A percentile compares a stretch with the other conserved stretches of the same genome.
Conservation (phyloP, 2,113 vertebrate species). For the Heterocephalus glaber region DNA sequence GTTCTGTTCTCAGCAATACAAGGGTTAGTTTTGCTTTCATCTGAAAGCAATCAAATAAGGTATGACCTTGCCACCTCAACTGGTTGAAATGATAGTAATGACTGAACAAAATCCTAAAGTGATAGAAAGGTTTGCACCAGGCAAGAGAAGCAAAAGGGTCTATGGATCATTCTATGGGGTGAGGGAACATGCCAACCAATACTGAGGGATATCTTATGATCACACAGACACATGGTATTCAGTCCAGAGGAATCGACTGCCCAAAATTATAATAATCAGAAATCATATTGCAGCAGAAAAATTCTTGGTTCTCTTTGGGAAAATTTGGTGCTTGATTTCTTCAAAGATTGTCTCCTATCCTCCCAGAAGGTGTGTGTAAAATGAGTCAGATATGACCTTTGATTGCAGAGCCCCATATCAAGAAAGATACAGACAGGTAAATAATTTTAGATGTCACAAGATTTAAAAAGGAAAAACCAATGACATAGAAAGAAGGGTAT, state of each 20-base stretch:
- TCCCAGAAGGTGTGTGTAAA: background rate
- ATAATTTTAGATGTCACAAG: background rate
- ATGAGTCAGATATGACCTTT: background rate
- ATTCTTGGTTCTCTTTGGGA: background rate
- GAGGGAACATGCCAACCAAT: background rate
- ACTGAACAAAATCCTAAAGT: background rate
- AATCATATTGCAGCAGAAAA: background rate
- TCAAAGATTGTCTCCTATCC: no score
- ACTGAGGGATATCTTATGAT: no score
- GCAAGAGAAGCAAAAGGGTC: background rate
- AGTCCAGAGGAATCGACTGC: background rate
- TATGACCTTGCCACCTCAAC: background rate
- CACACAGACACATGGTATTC: background rate
- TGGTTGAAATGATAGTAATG: background rate
- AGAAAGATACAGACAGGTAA: background rate
- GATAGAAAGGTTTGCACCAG: background rate
- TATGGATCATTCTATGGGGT: rapidly evolving
- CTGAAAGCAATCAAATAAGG: background rate
- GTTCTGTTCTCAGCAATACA: background rate
- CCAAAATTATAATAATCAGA: background rate
- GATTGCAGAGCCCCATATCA: background rate
- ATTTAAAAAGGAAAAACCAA: background rate
- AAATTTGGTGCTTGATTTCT: background rate
- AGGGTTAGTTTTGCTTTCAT: background rate
- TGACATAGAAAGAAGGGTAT: background rate